Conservation (phyloP, 2,113 vertebrate species). For the Cololabis saira region DNA sequence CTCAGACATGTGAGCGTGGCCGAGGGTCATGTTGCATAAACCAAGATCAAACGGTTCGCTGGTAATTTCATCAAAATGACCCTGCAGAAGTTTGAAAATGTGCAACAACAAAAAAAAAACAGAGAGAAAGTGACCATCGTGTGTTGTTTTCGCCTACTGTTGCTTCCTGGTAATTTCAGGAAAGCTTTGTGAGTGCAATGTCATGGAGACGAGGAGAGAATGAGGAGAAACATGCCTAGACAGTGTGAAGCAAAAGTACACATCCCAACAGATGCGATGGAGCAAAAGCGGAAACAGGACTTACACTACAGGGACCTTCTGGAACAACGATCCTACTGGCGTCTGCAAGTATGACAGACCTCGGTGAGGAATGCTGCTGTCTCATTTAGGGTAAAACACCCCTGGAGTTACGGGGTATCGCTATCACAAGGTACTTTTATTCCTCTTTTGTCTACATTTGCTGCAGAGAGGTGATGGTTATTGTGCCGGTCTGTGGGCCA, state of each 20-base stretch:
- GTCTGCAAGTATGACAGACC: conserved; percentile 57
- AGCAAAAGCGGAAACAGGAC: conserved; percentile 56
- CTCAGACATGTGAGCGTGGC: background rate
- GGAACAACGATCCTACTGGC: conserved; percentile 64
- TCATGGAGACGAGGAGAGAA: conserved; percentile 58
- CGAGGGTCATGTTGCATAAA: too few relatives aligned
- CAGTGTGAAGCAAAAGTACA: conserved; percentile 67
- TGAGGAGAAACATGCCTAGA: conserved; percentile 75
- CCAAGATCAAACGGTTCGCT: background rate
- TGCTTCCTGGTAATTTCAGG: conserved; percentile 61
- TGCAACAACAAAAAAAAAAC: background rate
- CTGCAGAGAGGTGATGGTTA: conserved; percentile 70
- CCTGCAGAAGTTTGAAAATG: conserved; percentile 9
- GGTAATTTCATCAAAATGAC: background rate
- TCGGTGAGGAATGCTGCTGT: conserved; percentile 66
- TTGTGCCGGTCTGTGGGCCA: conserved; percentile 71
- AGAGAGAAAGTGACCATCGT: background rate
- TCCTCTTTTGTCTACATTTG: conserved; percentile 70
- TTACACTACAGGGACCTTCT: conserved; percentile 62
- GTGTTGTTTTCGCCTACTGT: conserved; percentile 40
- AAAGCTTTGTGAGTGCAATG: conserved; percentile 53
- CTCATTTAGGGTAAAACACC: conserved; percentile 70
- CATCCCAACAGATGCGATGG: conserved; percentile 71
- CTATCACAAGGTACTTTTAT: conserved; percentile 71
- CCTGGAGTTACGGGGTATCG: conserved; percentile 72